A percentile compares a stretch with the other conserved stretches of the same genome.
Evolutionary conservation across 2,797 vertebrate genomes (phyloP).

Genomic region (Poecile montanus): DNA sequence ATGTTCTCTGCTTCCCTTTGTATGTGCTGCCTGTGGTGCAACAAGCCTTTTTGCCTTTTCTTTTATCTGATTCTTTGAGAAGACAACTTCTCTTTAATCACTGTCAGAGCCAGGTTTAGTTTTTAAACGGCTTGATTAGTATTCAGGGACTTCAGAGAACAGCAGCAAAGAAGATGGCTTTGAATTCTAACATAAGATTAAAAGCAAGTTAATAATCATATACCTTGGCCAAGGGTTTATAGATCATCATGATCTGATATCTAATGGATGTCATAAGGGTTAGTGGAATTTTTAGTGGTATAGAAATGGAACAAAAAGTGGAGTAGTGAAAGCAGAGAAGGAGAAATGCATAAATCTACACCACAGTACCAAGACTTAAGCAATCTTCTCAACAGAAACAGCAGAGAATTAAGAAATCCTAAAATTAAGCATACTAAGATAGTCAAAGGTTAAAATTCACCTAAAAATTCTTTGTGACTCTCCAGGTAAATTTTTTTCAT

Average conservation of each 20-base stretch:
- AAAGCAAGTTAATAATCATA: neutral
- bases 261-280: neutral
- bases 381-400: neutral
- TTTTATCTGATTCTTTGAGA: slow-evolving; percentile 47
- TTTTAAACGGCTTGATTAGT: slow-evolving; percentile 30
- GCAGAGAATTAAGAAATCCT: neutral
- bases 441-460: neutral
- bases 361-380: neutral
- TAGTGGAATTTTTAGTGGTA: neutral
- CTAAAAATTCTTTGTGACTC: neutral
- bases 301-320: neutral
- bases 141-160: neutral
- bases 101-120: slow-evolving; percentile 13
- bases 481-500: neutral
- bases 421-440: neutral
- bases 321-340: neutral
- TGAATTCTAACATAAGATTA: neutral
- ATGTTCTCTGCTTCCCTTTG: neutral
- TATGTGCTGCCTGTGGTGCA: neutral
- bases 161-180: neutral
- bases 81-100: slow-evolving; percentile 51
- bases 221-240: neutral
- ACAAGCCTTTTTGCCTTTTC: neutral
- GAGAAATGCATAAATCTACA: neutral
- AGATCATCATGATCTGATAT: neutral